Evolutionary conservation across 2,888 invertebrate genomes (phyloP).

Genomic region (Bembecia ichneumoniformis): DNA sequence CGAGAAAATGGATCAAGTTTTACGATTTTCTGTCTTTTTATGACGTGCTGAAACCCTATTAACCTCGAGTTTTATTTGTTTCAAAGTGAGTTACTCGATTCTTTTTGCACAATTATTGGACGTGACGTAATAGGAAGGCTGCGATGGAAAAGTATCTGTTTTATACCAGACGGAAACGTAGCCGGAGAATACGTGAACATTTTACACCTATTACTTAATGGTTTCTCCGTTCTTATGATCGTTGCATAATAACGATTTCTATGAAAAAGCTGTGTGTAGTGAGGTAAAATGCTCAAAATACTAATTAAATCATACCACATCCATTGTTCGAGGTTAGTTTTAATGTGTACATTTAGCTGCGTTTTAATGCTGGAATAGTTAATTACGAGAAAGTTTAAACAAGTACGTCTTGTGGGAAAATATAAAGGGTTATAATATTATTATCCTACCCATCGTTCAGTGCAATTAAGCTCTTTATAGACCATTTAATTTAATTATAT

Average conservation of each 20-base stretch:
- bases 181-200: constrained; percentile 9
- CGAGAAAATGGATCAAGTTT: constrained; percentile 20
- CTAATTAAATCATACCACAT: neutral
- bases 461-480: too few species aligned
- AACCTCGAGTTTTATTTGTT: constrained; percentile 17
- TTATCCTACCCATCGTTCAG: too few species aligned
- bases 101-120: constrained; percentile 7
- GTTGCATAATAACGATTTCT: constrained; percentile 7
- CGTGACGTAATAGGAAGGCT: constrained; percentile 11
- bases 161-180: constrained; percentile 9
- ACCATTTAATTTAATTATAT: too few species aligned
- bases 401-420: too few species aligned
- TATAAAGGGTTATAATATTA: too few species aligned
- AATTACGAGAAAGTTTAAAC: neutral
- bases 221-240: constrained; percentile 5
- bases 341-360: neutral
- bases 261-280: neutral
- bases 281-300: neutral
- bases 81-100: constrained; percentile 9
- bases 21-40: constrained; percentile 20
- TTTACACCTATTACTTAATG: constrained; percentile 13
- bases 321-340: neutral
- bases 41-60: constrained; percentile 20
- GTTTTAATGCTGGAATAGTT: neutral
- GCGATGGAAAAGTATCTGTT: constrained; percentile 8